These are phyloP conservation scores for Cisticola juncidis DNA, from an alignment of 2,113 vertebrate species.

Conservation along the genomic window DNA sequence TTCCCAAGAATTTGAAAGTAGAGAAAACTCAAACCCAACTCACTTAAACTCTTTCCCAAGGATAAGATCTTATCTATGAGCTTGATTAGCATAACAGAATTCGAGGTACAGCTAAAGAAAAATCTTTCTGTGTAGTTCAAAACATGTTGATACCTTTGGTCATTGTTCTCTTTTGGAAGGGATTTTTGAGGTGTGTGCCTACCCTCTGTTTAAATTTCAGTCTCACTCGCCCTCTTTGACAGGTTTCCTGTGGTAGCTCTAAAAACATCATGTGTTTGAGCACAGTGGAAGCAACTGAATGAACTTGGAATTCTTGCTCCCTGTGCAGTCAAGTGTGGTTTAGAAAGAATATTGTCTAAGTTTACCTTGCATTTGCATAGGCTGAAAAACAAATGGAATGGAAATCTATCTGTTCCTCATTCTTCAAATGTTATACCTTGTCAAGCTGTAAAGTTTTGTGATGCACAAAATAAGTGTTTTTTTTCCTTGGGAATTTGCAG, in stretches of 20 bases:
- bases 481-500: background rate
- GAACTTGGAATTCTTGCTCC: background rate
- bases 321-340: background rate
- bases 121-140: background rate
- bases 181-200: background rate
- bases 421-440: background rate
- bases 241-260: background rate
- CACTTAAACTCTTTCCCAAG: background rate
- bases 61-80: background rate
- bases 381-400: background rate
- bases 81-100: background rate
- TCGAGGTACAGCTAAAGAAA: background rate
- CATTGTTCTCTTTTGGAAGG: background rate
- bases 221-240: background rate
- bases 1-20: background rate
- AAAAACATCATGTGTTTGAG: background rate
- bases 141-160: background rate
- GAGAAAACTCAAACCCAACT: background rate
- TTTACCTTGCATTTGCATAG: background rate
- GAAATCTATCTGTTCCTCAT: background rate
- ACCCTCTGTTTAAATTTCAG: background rate
- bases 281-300: background rate
- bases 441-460: background rate
- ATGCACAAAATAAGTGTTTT: background rate
- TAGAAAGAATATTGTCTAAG: background rate